Evolutionary conservation across 1,140 invertebrate species (phyloP).

Genomic region (Solenopsis invicta): DNA sequence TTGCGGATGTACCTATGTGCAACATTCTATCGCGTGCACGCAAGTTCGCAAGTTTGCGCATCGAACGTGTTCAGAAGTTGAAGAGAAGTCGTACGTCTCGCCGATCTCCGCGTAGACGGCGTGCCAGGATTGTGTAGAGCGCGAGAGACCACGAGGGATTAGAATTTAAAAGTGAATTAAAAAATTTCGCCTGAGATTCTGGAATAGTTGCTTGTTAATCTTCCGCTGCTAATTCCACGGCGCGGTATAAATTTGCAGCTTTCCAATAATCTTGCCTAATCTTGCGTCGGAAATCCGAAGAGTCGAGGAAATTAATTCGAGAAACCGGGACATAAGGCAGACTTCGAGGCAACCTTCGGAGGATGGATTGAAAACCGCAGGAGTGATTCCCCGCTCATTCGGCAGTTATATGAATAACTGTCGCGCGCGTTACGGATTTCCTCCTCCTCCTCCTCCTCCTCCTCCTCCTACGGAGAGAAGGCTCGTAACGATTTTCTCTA

Average conservation of each 20-base stretch:
- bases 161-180: neutral
- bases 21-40: neutral
- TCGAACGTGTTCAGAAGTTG: constrained; percentile 31
- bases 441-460: too few species aligned
- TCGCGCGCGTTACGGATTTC: neutral
- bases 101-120: constrained; percentile 48
- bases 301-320: constrained; percentile 13
- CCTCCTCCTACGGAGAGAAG: too few species aligned
- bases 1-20: neutral
- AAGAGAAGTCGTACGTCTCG: constrained; percentile 1
- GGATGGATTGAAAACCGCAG: neutral
- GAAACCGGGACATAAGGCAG: neutral
- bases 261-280: constrained; percentile 8
- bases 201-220: constrained; percentile 11
- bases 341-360: neutral
- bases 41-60: neutral
- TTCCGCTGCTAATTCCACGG: neutral
- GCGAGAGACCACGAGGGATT: neutral
- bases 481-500: neutral
- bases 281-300: neutral
- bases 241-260: constrained; percentile 28
- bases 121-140: constrained; percentile 28
- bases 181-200: neutral
- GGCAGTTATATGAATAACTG: neutral
- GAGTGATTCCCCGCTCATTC: neutral